Base-by-base conservation (phyloP, 1,140 invertebrate species). In the Aphelinus atriplicis region DNA sequence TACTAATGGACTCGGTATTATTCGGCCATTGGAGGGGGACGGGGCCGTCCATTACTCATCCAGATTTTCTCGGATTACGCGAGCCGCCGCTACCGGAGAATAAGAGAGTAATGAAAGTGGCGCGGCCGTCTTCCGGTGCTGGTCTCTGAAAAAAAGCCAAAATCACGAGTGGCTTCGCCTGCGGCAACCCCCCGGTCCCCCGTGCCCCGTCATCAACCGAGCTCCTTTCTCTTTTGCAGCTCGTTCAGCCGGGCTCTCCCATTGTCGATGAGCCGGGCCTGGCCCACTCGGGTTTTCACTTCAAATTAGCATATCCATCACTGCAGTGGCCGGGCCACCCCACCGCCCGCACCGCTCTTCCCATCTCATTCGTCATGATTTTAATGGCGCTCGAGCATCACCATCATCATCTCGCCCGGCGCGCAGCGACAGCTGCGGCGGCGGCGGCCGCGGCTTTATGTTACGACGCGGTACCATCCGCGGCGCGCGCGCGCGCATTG, bases 271-370 rank as follows among this genome's bases (percentile, higher is more conserved):
- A 58, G 55, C 57, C 50, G 7, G 42, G 10, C 45, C 43, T 2
- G 10, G 7, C 9, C 6, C 43, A 7, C 47, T 57, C n/a, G 58
- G 70, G 55, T 50, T 72, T 72, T 57, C 56, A 72, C 47, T 62
- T 65, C 42, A 53, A 63, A 72, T 72, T 72, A 72, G 62, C 71
- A 72, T 72, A 72, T 72, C 71, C 71, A 72, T 72, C 62, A 72
- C 45, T 65, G 45, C 26, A 71, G 51, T 7, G 1, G 26, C 46
- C 65, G 45, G 43, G 61, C 42, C 56, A 1, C 51, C n/a, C 1
- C 1, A 5, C 4, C 45, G 3, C 56, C 50, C 65, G 7, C 42
- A 46, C 9, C 10, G 7, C 63, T 51, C 9, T 56, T 10, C 57
- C 45, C 42, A 42, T 56, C 45, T 46, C 56, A 51, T 64, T 64